A percentile compares a stretch with the other conserved stretches of the same genome.
These are phyloP conservation scores for Melanotaenia duboulayi DNA, from an alignment of 2,113 vertebrate species.

Conservation along the genomic window DNA sequence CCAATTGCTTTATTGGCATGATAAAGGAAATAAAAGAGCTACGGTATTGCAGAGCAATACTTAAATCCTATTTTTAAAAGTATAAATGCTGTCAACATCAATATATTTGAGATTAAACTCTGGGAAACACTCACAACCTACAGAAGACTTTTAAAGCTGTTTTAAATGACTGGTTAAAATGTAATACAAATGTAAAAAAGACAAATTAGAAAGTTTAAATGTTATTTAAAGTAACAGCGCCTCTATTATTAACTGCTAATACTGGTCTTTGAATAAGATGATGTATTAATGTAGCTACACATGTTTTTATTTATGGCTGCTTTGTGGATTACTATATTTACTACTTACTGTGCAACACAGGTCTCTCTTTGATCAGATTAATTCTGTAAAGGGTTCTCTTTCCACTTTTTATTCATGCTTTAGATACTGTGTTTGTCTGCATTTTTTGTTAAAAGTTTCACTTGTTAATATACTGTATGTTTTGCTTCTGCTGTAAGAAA, in stretches of 20 bases:
- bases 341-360: background rate
- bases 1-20: constrained; percentile 5
- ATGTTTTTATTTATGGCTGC: background rate
- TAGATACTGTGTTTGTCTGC: too few relatives aligned
- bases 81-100: background rate
- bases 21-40: background rate
- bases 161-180: too few relatives aligned
- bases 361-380: background rate
- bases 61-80: background rate
- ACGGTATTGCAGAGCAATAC: background rate
- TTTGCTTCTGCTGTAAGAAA: background rate
- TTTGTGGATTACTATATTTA: background rate
- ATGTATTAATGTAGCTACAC: background rate
- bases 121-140: too few relatives aligned
- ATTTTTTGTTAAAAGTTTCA: background rate
- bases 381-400: background rate
- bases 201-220: too few relatives aligned
- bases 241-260: background rate
- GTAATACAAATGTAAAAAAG: too few relatives aligned
- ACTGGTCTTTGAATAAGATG: background rate
- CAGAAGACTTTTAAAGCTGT: too few relatives aligned
- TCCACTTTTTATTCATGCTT: background rate
- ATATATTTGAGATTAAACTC: background rate
- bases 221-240: too few relatives aligned
- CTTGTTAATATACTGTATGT: too few relatives aligned